Evolutionary conservation across 2,113 vertebrate species (phyloP), one percentile per base, ranked within the genome.

Genomic region (Zapus hudsonius): DNA sequence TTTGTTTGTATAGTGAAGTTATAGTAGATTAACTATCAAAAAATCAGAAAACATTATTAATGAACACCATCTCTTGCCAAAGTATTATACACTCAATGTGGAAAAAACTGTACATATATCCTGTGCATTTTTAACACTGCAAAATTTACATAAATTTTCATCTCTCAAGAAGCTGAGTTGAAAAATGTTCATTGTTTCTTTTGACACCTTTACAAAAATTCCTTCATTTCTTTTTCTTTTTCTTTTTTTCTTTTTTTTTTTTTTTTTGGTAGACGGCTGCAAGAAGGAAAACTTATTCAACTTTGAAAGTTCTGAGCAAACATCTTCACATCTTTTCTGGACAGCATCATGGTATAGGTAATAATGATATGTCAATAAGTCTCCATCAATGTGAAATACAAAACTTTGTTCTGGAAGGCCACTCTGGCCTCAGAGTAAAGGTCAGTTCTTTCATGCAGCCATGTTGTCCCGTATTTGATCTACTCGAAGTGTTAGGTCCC

Each of bases 401-500:
- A 83, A 90, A 91, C 74, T 97, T 95, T 97, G 76, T 91, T 96
- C 81, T 93, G n/a, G 90, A 92, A 72, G 85, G 96, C 75, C 87
- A 91, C 81, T 85, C 78, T 70, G 84, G 95, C 80, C 88, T 96
- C 42, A 96, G 80, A 93, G 96, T 81, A 16, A 95, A 75, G 52
- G 40, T 31, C 6, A 44, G 47, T 72, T 80, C 84, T 94, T 90
- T 99, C 98, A 99, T 93, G 96, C 97, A 75, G 98, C 98, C 97
- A 98, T 97, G 95, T 82, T 97, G 83, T 99, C 98, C 96, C 98
- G 98, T 83, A 99, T 98, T 3, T 95, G 92, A 97, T 99, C 99
- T 96, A 99, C 98, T 63, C 96, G 98, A 83, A 98, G 96, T 91
- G 98, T 97, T 67, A 99, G 98, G 57, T 98, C 97, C 92, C 97